phyloP scores from a whole-genome alignment of 2,113 vertebrate species.

The Sapayoa aenigma region DNA sequence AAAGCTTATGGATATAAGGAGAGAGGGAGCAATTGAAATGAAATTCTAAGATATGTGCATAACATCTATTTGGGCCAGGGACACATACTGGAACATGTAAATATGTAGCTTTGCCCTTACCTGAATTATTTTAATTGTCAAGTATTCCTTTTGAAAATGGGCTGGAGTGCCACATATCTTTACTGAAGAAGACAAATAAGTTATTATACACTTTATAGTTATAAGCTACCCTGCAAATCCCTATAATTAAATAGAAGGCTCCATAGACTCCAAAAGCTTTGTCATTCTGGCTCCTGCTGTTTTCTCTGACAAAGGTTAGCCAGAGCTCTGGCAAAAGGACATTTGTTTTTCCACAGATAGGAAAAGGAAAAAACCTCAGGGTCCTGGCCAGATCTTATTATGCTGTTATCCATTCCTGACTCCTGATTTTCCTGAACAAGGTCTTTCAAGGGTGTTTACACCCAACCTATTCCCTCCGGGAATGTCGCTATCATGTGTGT shows the following conservation, averaged over 20 bases:
- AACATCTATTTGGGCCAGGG: neutral
- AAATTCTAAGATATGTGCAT: neutral
- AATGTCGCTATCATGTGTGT: neutral
- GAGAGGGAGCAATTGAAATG: neutral
- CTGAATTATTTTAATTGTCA: neutral
- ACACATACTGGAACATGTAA: neutral
- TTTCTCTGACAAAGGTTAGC: neutral
- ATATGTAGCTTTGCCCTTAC: neutral
- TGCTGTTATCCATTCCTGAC: neutral
- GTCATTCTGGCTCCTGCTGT: neutral
- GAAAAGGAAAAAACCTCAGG: neutral
- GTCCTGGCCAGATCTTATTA: neutral
- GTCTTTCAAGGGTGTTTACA: slow-evolving; percentile 35
- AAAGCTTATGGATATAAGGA: neutral
- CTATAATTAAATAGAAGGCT: neutral
- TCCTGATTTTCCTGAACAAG: slow-evolving; percentile 37
- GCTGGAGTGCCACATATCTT: neutral
- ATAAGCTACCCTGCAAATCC: neutral
- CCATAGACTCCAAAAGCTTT: neutral
- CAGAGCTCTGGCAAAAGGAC: neutral
- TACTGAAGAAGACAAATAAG: neutral
- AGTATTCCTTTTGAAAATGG: neutral
- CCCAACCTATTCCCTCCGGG: slow-evolving; percentile 32
- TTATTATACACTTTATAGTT: neutral
- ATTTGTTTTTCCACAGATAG: neutral